A percentile compares a stretch with the other conserved stretches of the same genome.
Evolutionary conservation across 2,797 vertebrate genomes (phyloP).

Genomic region (Gallinago solitaria): DNA sequence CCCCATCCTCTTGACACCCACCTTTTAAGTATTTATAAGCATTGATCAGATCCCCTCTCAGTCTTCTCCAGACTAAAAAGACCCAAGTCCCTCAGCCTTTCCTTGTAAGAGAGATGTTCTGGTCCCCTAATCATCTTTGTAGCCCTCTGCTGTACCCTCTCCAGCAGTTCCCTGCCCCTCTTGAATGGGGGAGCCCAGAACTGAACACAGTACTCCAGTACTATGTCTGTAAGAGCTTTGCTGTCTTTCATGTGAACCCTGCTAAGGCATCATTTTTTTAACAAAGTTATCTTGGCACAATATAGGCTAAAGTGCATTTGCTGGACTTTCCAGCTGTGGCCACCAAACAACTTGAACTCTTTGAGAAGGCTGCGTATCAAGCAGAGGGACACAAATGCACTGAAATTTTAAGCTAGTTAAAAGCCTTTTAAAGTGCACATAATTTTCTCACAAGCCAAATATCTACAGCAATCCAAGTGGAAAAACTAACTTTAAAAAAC

Average conservation of each 20-base stretch:
- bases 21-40: no score
- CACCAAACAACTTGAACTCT: neutral
- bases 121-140: no score
- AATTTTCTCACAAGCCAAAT: neutral
- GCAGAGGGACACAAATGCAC: neutral
- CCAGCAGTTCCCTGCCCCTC: no score
- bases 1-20: no score
- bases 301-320: neutral
- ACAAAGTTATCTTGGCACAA: neutral
- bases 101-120: no score
- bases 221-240: neutral
- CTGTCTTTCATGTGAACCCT: neutral
- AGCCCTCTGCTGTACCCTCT: no score
- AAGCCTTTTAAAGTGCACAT: neutral
- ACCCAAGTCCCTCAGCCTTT: no score
- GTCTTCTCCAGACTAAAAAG: no score
- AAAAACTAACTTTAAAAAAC: conserved; percentile 17
- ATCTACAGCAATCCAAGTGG: neutral
- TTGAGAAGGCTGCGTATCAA: neutral
- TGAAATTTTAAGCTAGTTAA: neutral
- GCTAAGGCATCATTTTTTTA: neutral
- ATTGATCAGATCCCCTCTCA: no score
- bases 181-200: no score
- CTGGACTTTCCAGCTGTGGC: neutral
- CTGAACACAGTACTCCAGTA: no score